These are phyloP conservation scores for Ligdia adustata DNA, from an alignment of 2,888 invertebrate species.

Conservation along the genomic window DNA sequence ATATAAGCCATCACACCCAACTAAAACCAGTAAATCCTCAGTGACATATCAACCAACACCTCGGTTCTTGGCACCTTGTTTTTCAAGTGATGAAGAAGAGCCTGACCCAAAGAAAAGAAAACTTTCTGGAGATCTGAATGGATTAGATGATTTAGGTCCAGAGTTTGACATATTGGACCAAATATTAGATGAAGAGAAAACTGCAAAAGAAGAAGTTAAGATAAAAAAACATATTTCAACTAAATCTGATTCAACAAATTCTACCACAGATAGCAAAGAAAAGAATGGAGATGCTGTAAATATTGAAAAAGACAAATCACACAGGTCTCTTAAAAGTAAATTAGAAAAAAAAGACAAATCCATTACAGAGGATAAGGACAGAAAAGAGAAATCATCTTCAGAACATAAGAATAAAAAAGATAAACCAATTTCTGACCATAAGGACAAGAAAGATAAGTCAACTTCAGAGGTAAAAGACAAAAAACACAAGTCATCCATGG, in stretches of 20 bases:
- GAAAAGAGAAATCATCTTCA: constrained; percentile 18
- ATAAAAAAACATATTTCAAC: neutral
- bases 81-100: constrained; percentile 81
- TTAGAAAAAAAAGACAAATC: constrained; percentile 38
- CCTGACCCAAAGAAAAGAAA: constrained; percentile 67
- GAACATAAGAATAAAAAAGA: constrained; percentile 21
- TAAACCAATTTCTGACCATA: constrained; percentile 34
- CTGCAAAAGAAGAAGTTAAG: constrained; percentile 8
- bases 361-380: constrained; percentile 21
- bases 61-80: constrained; percentile 69
- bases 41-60: constrained; percentile 78
- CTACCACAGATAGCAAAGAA: constrained; percentile 42
- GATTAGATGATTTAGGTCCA: constrained; percentile 73
- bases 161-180: constrained; percentile 81
- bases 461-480: constrained; percentile 40
- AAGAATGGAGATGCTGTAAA: constrained; percentile 28
- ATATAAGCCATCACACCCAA: constrained; percentile 68
- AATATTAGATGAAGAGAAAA: constrained; percentile 67
- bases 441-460: constrained; percentile 37
- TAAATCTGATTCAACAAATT: constrained; percentile 17
- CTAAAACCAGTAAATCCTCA: constrained; percentile 52
- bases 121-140: constrained; percentile 67
- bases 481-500: constrained; percentile 52
- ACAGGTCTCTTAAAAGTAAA: constrained; percentile 34
- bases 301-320: constrained; percentile 35